These are phyloP conservation scores for Sciurus carolinensis DNA, from an alignment of 2,797 vertebrate genomes.

Conservation along the genomic window DNA sequence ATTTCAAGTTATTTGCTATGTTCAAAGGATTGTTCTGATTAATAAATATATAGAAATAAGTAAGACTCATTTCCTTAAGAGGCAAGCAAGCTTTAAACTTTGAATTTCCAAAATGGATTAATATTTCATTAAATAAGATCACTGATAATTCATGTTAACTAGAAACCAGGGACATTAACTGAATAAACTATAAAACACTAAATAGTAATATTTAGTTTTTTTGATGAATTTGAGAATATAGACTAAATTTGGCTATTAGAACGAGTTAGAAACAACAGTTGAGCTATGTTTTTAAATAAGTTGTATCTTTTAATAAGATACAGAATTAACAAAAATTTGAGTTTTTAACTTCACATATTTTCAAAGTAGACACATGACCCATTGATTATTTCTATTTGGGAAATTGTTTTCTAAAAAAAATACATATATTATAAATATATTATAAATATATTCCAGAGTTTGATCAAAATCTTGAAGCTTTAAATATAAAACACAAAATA, in stretches of 20 bases:
- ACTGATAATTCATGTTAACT: not conserved
- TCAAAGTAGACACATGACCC: not conserved
- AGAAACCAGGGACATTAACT: not conserved
- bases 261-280: not conserved
- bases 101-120: not conserved
- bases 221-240: not conserved
- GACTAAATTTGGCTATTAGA: not conserved
- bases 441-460: not conserved
- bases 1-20: not conserved
- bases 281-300: not conserved
- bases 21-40: not conserved
- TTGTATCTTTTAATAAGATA: not conserved
- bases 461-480: not conserved
- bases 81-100: not conserved
- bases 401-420: not conserved
- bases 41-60: not conserved
- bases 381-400: not conserved
- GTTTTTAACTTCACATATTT: slow-evolving; percentile 5
- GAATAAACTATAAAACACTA: slow-evolving; percentile 3
- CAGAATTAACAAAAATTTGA: not conserved
- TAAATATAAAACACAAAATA: slow-evolving; percentile 47
- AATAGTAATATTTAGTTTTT: not conserved
- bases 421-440: not conserved
- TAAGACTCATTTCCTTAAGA: not conserved
- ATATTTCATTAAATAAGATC: slow-evolving; percentile 1